A percentile compares a stretch with the other conserved stretches of the same genome.
Evolutionary conservation across 2,113 vertebrate species (phyloP).

Genomic region (Triplophysa siluroides): DNA sequence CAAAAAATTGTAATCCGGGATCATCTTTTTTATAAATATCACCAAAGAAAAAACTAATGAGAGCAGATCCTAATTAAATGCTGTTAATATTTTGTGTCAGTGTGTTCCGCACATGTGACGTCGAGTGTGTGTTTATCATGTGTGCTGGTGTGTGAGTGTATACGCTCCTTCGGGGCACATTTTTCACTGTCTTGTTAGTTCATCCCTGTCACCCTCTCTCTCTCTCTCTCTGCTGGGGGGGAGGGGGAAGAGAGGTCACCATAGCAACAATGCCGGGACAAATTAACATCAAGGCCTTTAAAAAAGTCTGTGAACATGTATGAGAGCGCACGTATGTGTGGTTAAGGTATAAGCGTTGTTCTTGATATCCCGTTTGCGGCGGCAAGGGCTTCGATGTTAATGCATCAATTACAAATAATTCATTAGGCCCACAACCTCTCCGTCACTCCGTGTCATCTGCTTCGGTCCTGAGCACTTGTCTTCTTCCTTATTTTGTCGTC

Average conservation of each 20-base stretch:
- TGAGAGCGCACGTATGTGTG: constrained; percentile 6
- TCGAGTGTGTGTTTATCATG: constrained; percentile 23
- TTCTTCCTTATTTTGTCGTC: constrained; percentile 40
- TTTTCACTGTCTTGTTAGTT: constrained; percentile 63
- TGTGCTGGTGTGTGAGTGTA: constrained; percentile 34
- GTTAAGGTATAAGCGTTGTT: background rate
- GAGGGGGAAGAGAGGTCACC: constrained; percentile 57
- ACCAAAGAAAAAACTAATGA: background rate
- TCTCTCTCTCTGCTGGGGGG: constrained; percentile 49
- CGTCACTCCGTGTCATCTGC: constrained; percentile 40
- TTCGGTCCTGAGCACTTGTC: constrained; percentile 27
- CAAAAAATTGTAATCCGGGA: background rate
- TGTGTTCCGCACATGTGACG: constrained; percentile 16
- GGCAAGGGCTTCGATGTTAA: constrained; percentile 23
- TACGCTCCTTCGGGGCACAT: constrained; percentile 57
- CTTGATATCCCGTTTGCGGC: background rate
- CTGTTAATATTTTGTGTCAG: constrained; percentile 20
- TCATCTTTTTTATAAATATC: background rate
- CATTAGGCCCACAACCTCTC: constrained; percentile 36
- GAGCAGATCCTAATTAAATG: constrained; percentile 13
- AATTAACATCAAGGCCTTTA: constrained; percentile 61
- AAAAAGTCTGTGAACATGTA: constrained; percentile 42
- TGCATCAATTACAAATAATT: constrained; percentile 56
- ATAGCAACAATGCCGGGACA: constrained; percentile 63
- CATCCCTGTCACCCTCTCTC: constrained; percentile 60